These are phyloP conservation scores for Oscheius sp. DNA, from an alignment of 2,888 invertebrate species.

Conservation along the genomic window DNA sequence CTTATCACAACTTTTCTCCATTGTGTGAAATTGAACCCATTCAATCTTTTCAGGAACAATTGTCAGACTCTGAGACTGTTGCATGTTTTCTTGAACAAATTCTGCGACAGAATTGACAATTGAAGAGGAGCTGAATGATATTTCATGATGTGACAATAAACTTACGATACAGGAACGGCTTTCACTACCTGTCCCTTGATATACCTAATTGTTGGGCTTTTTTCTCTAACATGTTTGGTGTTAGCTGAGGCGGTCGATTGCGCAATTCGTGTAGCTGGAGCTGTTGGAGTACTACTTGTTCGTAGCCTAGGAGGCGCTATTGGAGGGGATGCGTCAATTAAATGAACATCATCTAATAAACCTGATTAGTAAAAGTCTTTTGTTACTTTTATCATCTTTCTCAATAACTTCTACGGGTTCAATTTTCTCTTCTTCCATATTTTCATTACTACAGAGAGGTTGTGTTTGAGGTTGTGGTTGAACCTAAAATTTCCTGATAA, in stretches of 20 bases:
- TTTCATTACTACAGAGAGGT: too few relatives aligned
- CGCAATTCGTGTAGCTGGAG: background rate
- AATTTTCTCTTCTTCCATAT: background rate
- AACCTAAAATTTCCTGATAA: slow-evolving; percentile 17
- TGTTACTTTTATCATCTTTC: background rate
- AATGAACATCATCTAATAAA: background rate
- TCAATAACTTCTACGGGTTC: background rate
- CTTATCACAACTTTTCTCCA: slow-evolving; percentile 64
- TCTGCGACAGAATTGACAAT: slow-evolving; percentile 49
- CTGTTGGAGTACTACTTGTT: background rate
- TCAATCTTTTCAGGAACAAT: slow-evolving; percentile 47
- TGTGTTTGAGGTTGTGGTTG: slow-evolving; percentile 34
- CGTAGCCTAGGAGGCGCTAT: slow-evolving; percentile 17
- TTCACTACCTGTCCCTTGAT: slow-evolving; percentile 55
- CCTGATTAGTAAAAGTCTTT: background rate
- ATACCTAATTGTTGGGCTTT: slow-evolving; percentile 32
- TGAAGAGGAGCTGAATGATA: slow-evolving; percentile 10
- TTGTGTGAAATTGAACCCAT: slow-evolving; percentile 53
- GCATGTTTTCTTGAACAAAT: slow-evolving; percentile 63
- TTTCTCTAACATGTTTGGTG: slow-evolving; percentile 10
- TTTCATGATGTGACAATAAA: background rate
- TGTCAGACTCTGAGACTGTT: slow-evolving; percentile 36
- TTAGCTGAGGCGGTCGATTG: background rate
- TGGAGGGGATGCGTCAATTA: slow-evolving; percentile 9
- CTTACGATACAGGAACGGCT: slow-evolving; percentile 49